Base-by-base conservation (phyloP, 2,888 invertebrate species). In the Sicus ferrugineus region DNA sequence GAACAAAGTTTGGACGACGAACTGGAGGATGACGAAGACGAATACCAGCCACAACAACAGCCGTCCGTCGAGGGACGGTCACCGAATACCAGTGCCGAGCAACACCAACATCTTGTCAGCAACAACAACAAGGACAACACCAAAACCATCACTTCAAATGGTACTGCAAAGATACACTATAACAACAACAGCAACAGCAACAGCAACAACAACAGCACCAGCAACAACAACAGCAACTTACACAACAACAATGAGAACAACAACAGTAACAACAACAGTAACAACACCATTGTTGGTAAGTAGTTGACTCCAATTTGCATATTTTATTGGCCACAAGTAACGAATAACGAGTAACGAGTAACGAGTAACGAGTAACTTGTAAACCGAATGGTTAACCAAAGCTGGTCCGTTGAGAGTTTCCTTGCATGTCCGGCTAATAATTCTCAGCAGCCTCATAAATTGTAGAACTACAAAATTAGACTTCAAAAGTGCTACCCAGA, bases 361-460 rank as follows among this genome's bases (percentile, higher is more conserved):
- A 54, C 14, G 28, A 21, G 28, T 1, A 26, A 42, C 14, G 42
- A 61, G 19, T 19, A 31, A 6, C 38, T 23, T 2, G 26, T n/a
- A 56, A 26, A 34, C 61, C 9, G 38, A 61, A n/a, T 59, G 58
- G 34, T 34, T 31, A 34, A 7, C 21, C 50, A 11, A n/a, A n/a
- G 50, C 9, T 50, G n/a, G 23, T 14, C 42, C 11, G 21, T 34
- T 34, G 61, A 26, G 61, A 61, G 75, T 77, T 77, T 77, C 74
- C 77, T 76, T 68, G 76, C 80, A 79, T 81, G 81, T 81, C 79
- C 81, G 79, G 82, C 82, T 81, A 81, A 81, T 81, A 81, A 81
- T 82, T 81, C 81, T 81, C 81, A 80, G 77, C 82, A 79, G 81
- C 80, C 82, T 81, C 82, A 81, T 81, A 81, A 81, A 81, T 81